Base-by-base conservation (phyloP, 35 echinoderm and acorn worm genomes). In the Acanthaster planci region DNA sequence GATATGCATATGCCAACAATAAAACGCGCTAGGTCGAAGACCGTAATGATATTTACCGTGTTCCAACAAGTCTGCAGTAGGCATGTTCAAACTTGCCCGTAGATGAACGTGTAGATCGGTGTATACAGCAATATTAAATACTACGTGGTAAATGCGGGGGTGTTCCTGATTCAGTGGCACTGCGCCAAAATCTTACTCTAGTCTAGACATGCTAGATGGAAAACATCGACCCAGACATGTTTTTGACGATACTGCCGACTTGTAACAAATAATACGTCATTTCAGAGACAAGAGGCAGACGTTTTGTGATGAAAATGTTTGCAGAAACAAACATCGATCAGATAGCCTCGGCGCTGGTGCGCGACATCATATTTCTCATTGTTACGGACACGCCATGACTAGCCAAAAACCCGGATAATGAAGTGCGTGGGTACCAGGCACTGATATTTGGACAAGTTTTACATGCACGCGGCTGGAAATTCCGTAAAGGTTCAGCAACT, bases 41-140 rank as follows among this genome's bases (percentile, higher is more conserved):
- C 64, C 64, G 64, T 72, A 31, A 34, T 72, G 64, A 72, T 72
- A 72, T 72, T 47, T 72, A 72, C 64, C 64, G 64, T 72, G 64
- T 72, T 72, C 64, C 64, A 72, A 72, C 64, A 72, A 72, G 64
- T 72, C 64, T 72, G 23, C 64, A 72, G 34, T 72, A 26, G 64
- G 30, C 64, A 72, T 72, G 64, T 72, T 72, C 64, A 72, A 72
- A 72, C 64, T 72, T 72, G 64, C 34, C 64, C 64, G 34, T 29
- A 72, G 64, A 72, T 72, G 64, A 72, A 72, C 64, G 64, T 72
- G 64, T 72, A 72, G 64, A 72, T 72, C 23, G 64, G 10, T 12
- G 42, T 47, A 47, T 47, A n/a, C n/a, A n/a, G n/a, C n/a, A n/a
- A n/a, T 72, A 29, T 29, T 72, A 26, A 19, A 72, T 72, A 34